A percentile compares a stretch with the other conserved stretches of the same genome.
Conservation (phyloP, 2,113 vertebrate genomes). For the Scartelaos histophorus region DNA sequence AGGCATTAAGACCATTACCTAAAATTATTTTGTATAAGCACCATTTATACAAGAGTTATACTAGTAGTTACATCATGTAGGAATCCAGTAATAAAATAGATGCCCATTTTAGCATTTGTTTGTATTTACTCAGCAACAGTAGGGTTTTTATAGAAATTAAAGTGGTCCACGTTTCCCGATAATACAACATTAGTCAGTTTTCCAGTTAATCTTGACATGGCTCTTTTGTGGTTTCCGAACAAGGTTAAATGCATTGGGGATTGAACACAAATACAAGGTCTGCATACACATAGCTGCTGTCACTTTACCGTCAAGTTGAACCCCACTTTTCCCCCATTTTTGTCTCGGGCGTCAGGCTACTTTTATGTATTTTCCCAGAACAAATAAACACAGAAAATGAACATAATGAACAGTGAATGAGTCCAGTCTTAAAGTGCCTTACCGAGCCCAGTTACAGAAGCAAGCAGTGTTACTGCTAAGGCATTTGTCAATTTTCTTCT, state of each 20-base stretch:
- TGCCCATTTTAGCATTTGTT: background rate
- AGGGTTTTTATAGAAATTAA: background rate
- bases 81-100: background rate
- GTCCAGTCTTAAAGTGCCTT: constrained; percentile 15
- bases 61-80: background rate
- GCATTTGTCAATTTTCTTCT: constrained; percentile 18
- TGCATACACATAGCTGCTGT: constrained; percentile 8
- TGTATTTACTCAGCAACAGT: background rate
- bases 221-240: constrained; percentile 9
- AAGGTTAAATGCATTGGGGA: background rate
- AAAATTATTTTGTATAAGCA: background rate
- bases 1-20: no score
- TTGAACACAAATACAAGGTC: background rate
- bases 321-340: constrained; percentile 2
- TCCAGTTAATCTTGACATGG: constrained; percentile 7
- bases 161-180: background rate
- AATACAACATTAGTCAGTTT: background rate
- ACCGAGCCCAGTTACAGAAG: constrained; percentile 33
- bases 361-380: constrained; percentile 32
- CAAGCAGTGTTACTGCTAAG: constrained; percentile 30
- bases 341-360: constrained; percentile 24
- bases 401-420: constrained; percentile 34
- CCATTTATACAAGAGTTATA: no score
- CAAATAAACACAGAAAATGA: constrained; percentile 51
- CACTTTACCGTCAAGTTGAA: constrained; percentile 1